These are phyloP conservation scores for Enteromius radiatus DNA, from an alignment of 2,797 vertebrate genomes.

Conservation along the genomic window DNA sequence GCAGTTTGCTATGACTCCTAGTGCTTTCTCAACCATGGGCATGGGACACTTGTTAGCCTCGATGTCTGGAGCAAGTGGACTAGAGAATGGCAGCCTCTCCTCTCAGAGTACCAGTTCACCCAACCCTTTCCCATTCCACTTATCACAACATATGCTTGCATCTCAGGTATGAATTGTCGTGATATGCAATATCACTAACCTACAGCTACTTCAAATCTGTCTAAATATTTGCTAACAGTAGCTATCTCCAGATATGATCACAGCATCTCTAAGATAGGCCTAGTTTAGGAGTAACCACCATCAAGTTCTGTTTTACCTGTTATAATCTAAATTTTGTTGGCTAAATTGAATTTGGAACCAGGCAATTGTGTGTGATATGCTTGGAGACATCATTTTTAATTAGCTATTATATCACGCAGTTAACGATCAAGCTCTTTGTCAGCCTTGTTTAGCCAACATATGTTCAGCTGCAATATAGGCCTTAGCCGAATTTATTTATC, in stretches of 20 bases:
- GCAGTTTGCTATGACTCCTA: slow-evolving; percentile 82
- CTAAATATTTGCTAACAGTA: background rate
- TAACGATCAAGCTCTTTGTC: background rate
- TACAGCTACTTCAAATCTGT: background rate
- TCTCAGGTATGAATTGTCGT: slow-evolving; percentile 83
- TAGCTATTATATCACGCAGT: background rate
- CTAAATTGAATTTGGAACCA: background rate
- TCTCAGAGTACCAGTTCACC: slow-evolving; percentile 79
- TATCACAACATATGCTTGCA: slow-evolving; percentile 87
- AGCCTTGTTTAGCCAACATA: background rate
- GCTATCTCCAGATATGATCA: background rate
- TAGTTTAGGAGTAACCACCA: background rate
- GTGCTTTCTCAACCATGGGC: slow-evolving; percentile 81
- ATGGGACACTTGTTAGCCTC: slow-evolving; percentile 84
- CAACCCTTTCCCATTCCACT: slow-evolving; percentile 84
- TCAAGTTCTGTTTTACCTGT: background rate
- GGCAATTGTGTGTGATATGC: background rate
- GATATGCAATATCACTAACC: background rate
- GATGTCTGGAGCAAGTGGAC: slow-evolving; percentile 78
- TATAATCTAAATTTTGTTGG: too few relatives aligned
- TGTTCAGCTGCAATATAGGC: too few relatives aligned
- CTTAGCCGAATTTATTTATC: background rate
- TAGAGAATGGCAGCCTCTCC: slow-evolving; percentile 80
- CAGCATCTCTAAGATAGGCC: background rate
- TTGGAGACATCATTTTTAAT: background rate